phyloP scores from a whole-genome alignment of 2,888 invertebrate species.

The Aleiodes leptofemur region DNA sequence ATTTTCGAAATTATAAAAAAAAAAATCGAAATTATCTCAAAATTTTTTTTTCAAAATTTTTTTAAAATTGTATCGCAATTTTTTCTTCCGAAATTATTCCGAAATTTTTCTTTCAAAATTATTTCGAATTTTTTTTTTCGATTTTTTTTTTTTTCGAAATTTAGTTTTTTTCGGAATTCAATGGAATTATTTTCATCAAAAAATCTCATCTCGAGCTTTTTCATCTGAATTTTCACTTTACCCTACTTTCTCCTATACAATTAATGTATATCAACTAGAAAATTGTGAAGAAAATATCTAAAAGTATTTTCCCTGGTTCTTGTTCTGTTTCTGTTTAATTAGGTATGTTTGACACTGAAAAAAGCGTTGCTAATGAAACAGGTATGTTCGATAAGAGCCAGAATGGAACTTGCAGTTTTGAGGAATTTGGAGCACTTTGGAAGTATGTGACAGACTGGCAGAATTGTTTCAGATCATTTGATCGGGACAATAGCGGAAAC shows the following conservation, averaged over 20 bases:
- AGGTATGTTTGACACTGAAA: slow-evolving; percentile 74
- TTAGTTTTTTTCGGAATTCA: not conserved
- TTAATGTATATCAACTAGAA: not conserved
- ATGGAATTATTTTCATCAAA: not conserved
- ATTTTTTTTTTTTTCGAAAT: too few species aligned
- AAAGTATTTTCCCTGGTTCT: slow-evolving; percentile 51
- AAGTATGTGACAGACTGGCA: slow-evolving; percentile 99
- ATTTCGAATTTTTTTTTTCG: too few species aligned
- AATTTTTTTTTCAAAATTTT: too few species aligned
- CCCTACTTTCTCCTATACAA: not conserved
- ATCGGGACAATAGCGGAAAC: slow-evolving; percentile 93
- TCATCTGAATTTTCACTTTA: not conserved
- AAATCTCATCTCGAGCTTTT: not conserved
- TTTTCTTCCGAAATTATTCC: too few species aligned
- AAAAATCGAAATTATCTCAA: too few species aligned
- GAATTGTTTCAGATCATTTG: slow-evolving; percentile 94
- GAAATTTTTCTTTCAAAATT: too few species aligned
- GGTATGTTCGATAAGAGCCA: slow-evolving; percentile 96
- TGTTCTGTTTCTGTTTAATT: slow-evolving; percentile 63
- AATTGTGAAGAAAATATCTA: slow-evolving; percentile 34
- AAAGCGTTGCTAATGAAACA: slow-evolving; percentile 75
- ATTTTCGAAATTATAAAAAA: too few species aligned
- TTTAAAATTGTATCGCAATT: too few species aligned
- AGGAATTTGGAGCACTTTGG: slow-evolving; percentile 97
- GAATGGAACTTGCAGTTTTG: slow-evolving; percentile 92